These are phyloP conservation scores for Dromaius novaehollandiae DNA, from an alignment of 2,113 vertebrate genomes.

Conservation along the genomic window DNA sequence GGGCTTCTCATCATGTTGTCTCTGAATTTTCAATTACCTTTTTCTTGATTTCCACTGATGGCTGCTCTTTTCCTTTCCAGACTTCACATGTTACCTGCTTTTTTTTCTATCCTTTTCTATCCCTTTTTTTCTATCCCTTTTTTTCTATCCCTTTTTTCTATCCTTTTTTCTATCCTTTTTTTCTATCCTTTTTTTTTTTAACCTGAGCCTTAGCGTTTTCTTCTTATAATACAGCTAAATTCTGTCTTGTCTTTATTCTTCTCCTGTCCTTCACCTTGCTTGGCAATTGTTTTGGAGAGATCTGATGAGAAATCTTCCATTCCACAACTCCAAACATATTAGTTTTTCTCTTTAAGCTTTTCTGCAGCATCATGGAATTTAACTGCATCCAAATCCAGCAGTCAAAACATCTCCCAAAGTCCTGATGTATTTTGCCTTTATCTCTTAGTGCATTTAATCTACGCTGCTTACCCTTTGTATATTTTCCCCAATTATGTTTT, in stretches of 20 bases:
- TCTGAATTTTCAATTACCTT: background rate
- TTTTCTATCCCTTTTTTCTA: too few relatives aligned
- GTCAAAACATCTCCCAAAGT: background rate
- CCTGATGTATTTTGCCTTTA: background rate
- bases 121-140: background rate
- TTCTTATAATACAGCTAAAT: background rate
- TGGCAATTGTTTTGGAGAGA: slow-evolving; percentile 3
- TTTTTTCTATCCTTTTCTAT: background rate
- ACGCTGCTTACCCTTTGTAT: background rate
- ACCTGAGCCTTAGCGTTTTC: rapidly evolving
- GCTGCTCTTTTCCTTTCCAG: background rate
- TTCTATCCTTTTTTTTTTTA: background rate
- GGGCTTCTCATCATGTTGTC: background rate
- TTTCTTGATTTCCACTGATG: background rate
- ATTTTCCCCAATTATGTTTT: background rate
- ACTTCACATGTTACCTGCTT: background rate
- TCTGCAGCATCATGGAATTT: background rate
- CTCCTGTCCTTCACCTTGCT: background rate
- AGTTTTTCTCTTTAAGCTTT: background rate
- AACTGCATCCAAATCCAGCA: background rate
- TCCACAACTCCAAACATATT: background rate
- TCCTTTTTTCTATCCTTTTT: background rate
- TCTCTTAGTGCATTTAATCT: background rate
- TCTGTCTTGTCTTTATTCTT: background rate
- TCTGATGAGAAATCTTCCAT: slow-evolving; percentile 20